Evolutionary conservation across 2,888 invertebrate species (phyloP).

Genomic region (Achlya flavicornis): DNA sequence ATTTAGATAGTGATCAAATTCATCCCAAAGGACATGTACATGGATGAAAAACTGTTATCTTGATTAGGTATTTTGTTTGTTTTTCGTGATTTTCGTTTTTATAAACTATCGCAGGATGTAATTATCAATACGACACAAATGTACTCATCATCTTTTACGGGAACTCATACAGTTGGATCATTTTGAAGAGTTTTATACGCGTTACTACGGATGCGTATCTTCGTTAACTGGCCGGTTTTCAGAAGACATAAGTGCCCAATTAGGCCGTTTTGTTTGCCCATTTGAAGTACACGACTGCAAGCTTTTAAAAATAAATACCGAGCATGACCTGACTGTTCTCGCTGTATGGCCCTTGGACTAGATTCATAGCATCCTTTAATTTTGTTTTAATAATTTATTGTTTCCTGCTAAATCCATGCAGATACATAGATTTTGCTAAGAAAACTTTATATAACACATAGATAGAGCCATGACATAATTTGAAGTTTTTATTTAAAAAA

Average conservation of each 20-base stretch:
- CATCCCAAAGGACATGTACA: too few relatives aligned
- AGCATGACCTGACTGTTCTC: conserved; percentile 14
- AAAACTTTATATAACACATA: too few relatives aligned
- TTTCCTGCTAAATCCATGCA: background rate
- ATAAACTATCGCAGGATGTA: background rate
- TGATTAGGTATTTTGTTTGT: too few relatives aligned
- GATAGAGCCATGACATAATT: too few relatives aligned
- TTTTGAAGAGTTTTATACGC: background rate
- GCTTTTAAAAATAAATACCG: conserved; percentile 38
- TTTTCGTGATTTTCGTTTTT: background rate
- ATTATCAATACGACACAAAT: background rate
- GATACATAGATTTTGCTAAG: background rate
- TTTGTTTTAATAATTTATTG: background rate
- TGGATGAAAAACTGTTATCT: too few relatives aligned
- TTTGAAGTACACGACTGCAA: conserved; percentile 27
- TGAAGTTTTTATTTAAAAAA: too few relatives aligned
- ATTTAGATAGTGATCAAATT: too few relatives aligned
- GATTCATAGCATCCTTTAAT: background rate
- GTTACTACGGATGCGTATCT: background rate
- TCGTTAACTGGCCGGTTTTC: conserved; percentile 23
- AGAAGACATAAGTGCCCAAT: conserved; percentile 51
- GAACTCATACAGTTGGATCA: background rate
- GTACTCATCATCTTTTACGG: too few relatives aligned
- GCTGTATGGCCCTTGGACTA: too few relatives aligned
- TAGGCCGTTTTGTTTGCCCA: conserved; percentile 50